Evolutionary conservation across 2,888 invertebrate species (phyloP), one percentile per base, ranked within the genome.

Genomic region (Ochropacha duplaris): DNA sequence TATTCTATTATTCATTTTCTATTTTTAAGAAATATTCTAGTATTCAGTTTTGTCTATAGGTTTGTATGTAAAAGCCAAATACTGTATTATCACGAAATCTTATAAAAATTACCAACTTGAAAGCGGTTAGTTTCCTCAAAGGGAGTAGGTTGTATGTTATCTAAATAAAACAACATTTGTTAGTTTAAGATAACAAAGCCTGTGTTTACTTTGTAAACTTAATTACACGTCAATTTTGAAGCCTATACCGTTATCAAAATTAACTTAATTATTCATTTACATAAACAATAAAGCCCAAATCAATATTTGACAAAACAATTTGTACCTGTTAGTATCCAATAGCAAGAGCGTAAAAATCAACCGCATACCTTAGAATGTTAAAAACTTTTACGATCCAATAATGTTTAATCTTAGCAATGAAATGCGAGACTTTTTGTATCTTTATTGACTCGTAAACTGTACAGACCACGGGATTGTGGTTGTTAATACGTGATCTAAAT

Each of bases 371-470:
- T 26, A 51, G 54, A 54, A 49, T 59, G 52, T 56, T 60, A 56
- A 56, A 63, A 59, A 62, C 55, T 61, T 83, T 83, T 79, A 82
- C 67, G 76, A 74, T 60, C 70, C 74, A 75, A 78, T 81, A 78
- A 79, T 76, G 74, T 79, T 77, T 78, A 78, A 79, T 79, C 77
- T 59, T 49, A 39, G 54, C 52, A 24, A 59, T 70, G 65, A 70
- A 59, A 61, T n/a, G 49, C 44, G 49, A 26, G 62, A 61, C 58
- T 63, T 67, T 69, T 67, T 60, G 56, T 59, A 57, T 62, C 52
- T 70, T 69, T 69, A 69, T 65, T 56, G 65, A 57, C 56, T 56
- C 68, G 44, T 69, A 68, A 70, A 70, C 49, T 4, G 22, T 14
- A 19, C 12, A 19, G 44, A 44, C 44, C 6, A 44, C 44, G 19